Percentiles rank a stretch among this genome's conserved stretches.
Conservation (phyloP, 2,113 vertebrate genomes). For the Oophaga pumilio region DNA sequence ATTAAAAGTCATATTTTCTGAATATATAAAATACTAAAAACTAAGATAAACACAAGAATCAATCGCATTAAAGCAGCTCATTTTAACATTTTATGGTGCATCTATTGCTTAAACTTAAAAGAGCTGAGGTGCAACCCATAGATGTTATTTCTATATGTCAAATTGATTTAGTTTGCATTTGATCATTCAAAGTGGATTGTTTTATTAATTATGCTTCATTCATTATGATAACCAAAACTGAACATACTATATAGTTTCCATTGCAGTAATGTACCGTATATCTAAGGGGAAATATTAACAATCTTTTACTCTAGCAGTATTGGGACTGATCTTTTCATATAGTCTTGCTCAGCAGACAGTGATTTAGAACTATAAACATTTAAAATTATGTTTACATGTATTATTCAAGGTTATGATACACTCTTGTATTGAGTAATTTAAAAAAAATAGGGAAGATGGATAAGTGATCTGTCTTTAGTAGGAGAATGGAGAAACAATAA, state of each 20-base stretch:
- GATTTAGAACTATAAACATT: background rate
- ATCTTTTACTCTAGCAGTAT: background rate
- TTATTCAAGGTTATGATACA: too few relatives aligned
- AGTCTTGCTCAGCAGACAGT: background rate
- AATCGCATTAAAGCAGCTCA: background rate
- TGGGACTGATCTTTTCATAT: background rate
- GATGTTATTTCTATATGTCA: background rate
- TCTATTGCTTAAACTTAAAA: background rate
- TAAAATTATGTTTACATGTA: too few relatives aligned
- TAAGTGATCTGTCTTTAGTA: too few relatives aligned
- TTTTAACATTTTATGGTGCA: background rate
- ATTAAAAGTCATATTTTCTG: background rate
- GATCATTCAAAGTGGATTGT: background rate
- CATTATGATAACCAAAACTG: background rate
- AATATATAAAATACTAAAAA: background rate
- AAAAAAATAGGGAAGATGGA: too few relatives aligned
- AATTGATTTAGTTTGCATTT: background rate
- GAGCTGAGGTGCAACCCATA: background rate
- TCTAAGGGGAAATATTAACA: background rate
- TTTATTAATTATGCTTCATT: background rate
- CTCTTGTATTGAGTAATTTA: too few relatives aligned
- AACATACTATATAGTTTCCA: background rate
- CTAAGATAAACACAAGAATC: background rate
- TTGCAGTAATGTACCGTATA: background rate
- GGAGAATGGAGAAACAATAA: too few relatives aligned